Percentiles rank a stretch among this genome's conserved stretches.
These are phyloP conservation scores for Lethenteron camtschaticum DNA, from an alignment of 2,113 vertebrate genomes.

Conservation along the genomic window DNA sequence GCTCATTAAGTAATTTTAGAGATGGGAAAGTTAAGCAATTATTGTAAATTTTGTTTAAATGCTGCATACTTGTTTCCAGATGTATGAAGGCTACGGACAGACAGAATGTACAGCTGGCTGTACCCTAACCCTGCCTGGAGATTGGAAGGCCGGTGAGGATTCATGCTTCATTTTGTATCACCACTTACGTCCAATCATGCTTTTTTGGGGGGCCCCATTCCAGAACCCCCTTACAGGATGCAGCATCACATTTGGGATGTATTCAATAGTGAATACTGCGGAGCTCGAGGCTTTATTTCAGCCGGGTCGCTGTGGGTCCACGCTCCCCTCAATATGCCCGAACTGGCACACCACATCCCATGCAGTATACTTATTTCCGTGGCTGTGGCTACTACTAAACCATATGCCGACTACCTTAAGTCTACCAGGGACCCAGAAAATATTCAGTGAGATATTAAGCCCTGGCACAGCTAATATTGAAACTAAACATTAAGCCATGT, in stretches of 20 bases:
- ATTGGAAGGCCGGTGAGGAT: conserved; percentile 71
- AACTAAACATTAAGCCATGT: too few species aligned
- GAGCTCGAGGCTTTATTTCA: background rate
- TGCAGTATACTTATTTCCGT: too few species aligned
- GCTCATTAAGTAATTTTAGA: too few species aligned
- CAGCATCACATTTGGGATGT: background rate
- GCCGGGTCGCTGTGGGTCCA: background rate
- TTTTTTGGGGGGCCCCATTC: background rate
- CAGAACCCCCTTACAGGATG: background rate
- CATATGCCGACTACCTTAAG: too few species aligned
- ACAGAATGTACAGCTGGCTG: conserved; percentile 84
- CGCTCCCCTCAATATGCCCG: background rate
- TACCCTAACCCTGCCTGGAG: conserved; percentile 52
- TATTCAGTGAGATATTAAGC: too few species aligned
- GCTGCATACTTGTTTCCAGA: conserved; percentile 23
- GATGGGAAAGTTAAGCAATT: too few species aligned
- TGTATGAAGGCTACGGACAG: conserved; percentile 97
- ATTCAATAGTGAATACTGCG: background rate
- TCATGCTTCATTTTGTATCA: background rate
- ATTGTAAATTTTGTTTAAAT: too few species aligned
- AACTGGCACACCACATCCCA: too few species aligned
- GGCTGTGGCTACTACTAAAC: too few species aligned
- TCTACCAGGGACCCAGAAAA: too few species aligned
- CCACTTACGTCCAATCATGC: background rate
- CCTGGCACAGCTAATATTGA: too few species aligned